phyloP scores from a whole-genome alignment of 2,113 vertebrate genomes.

The Helogale parvula region DNA sequence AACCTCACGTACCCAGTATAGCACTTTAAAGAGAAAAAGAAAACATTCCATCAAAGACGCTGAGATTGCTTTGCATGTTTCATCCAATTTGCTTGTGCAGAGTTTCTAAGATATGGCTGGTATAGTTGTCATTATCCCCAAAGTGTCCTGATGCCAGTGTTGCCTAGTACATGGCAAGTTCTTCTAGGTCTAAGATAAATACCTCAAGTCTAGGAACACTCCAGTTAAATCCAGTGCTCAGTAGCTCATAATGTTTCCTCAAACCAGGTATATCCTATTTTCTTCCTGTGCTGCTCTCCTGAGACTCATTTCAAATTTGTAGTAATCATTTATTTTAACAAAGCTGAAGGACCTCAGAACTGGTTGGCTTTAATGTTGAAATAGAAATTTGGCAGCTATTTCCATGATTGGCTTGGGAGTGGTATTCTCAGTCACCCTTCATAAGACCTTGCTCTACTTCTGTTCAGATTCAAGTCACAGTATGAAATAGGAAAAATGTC shows the following conservation, averaged over 20 bases:
- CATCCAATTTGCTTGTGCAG: neutral
- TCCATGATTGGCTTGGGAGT: slow-evolving; percentile 6
- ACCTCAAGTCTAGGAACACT: neutral
- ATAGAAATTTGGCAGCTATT: slow-evolving; percentile 48
- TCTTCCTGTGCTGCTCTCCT: neutral
- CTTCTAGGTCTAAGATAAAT: slow-evolving; percentile 15
- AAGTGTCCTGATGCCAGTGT: neutral
- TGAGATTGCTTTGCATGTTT: neutral
- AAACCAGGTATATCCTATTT: neutral
- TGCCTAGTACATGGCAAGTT: neutral
- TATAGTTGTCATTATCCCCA: neutral
- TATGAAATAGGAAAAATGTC: neutral
- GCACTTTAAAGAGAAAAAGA: slow-evolving; percentile 31
- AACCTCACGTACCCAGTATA: slow-evolving; percentile 36
- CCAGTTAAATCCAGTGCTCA: neutral
- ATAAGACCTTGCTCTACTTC: slow-evolving; percentile 45
- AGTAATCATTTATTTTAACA: slow-evolving; percentile 49
- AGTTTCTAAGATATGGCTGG: neutral
- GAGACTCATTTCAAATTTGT: slow-evolving; percentile 5
- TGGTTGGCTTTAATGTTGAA: neutral
- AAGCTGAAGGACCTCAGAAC: slow-evolving; percentile 5
- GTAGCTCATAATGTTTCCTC: slow-evolving; percentile 5
- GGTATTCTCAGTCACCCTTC: slow-evolving; percentile 52
- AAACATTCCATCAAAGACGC: neutral
- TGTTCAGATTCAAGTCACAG: slow-evolving; percentile 50